Conservation (phyloP, 1,140 invertebrate genomes). For the Dendrolimus punctatus region DNA sequence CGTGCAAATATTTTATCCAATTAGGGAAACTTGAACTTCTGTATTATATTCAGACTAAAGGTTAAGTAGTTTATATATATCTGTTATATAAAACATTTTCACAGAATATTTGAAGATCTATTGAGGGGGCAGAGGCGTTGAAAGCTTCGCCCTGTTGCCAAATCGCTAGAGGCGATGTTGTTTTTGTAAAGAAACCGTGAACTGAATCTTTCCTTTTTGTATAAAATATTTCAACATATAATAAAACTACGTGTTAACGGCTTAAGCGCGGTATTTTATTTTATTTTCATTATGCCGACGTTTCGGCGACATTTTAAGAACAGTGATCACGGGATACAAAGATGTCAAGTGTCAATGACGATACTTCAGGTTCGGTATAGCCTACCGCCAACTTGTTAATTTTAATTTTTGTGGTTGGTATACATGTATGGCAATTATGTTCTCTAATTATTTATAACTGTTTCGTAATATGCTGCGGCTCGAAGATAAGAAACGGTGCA, state of each 20-base stretch:
- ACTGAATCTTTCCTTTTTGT: slow-evolving; percentile 4
- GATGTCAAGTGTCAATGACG: no score
- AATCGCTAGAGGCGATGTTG: slow-evolving; percentile 24
- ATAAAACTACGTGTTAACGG: neutral
- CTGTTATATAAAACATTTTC: slow-evolving; percentile 23
- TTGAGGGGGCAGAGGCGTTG: slow-evolving; percentile 19
- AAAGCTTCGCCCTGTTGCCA: slow-evolving; percentile 24
- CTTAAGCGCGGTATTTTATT: slow-evolving; percentile 1
- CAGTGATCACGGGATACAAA: no score
- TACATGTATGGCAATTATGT: no score
- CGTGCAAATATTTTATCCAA: no score
- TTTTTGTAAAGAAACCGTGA: slow-evolving; percentile 17
- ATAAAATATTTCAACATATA: neutral
- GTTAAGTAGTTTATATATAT: slow-evolving; percentile 16
- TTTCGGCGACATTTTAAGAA: no score
- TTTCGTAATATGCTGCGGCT: no score
- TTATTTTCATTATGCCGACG: neutral
- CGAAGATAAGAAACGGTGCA: no score
- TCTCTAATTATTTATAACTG: no score
- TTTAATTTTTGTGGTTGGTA: no score
- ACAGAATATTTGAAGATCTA: slow-evolving; percentile 22
- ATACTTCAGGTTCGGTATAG: no score
- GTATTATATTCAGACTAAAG: neutral
- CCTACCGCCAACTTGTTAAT: no score
- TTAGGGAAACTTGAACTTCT: no score